Conservation (phyloP, 2,888 invertebrate species). For the Adelphocoris suturalis region DNA sequence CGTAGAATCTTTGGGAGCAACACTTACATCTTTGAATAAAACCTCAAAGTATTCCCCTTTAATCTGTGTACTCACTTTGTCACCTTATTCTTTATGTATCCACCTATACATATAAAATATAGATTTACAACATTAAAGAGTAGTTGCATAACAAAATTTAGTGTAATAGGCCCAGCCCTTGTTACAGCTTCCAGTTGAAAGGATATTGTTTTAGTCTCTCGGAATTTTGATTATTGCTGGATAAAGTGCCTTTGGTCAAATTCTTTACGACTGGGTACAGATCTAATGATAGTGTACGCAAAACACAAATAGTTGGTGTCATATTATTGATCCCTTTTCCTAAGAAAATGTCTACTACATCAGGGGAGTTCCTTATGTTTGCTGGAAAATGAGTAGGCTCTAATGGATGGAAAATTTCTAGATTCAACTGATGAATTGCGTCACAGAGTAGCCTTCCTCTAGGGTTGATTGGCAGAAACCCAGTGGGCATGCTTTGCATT, state of each 20-base stretch:
- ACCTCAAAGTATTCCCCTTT: too few species aligned
- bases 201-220: conserved; percentile 36
- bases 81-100: too few species aligned
- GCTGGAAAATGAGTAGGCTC: conserved; percentile 56
- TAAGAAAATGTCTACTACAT: conserved; percentile 59
- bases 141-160: too few species aligned
- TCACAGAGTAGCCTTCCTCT: too few species aligned
- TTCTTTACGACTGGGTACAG: conserved; percentile 42
- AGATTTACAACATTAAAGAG: too few species aligned
- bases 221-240: not conserved
- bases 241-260: not conserved
- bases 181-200: conserved; percentile 41
- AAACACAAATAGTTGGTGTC: not conserved
- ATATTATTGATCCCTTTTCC: conserved; percentile 49
- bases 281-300: conserved; percentile 52
- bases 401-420: conserved; percentile 37
- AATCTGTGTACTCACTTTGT: too few species aligned
- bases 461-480: conserved; percentile 45
- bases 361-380: not conserved
- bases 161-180: too few species aligned
- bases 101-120: too few species aligned
- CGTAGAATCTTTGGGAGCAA: too few species aligned
- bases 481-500: conserved; percentile 48
- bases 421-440: conserved; percentile 11
- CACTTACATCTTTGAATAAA: too few species aligned